Evolutionary conservation across 2,888 invertebrate species (phyloP).

Genomic region (Blastobasis lacticolella): DNA sequence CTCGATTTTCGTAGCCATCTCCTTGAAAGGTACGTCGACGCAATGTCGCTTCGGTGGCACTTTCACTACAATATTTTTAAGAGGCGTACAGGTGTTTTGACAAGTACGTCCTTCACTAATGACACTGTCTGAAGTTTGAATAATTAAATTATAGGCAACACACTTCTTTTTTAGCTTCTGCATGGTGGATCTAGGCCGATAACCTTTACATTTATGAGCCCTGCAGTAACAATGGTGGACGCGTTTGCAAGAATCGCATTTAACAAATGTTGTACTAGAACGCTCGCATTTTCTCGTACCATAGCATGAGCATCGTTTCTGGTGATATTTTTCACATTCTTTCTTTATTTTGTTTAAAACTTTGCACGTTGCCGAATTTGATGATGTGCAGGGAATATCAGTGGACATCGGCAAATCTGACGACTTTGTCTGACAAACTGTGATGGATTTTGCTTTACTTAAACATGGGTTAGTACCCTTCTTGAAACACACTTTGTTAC

Average conservation of each 20-base stretch:
- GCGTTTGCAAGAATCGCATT: slow-evolving; percentile 49
- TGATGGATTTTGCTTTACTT: slow-evolving; percentile 27
- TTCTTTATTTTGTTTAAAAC: slow-evolving; percentile 57
- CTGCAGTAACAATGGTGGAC: slow-evolving; percentile 45
- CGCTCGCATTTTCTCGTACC: slow-evolving; percentile 34
- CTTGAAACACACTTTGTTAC: slow-evolving; percentile 32
- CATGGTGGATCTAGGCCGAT: slow-evolving; percentile 28
- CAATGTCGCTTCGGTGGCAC: slow-evolving; percentile 43
- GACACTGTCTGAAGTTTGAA: slow-evolving; percentile 62
- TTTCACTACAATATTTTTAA: slow-evolving; percentile 57
- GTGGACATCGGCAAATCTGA: slow-evolving; percentile 44
- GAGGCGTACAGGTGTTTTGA: slow-evolving; percentile 25
- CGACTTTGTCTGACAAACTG: slow-evolving; percentile 30
- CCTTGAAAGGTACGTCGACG: slow-evolving; percentile 35
- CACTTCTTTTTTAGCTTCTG: slow-evolving; percentile 51
- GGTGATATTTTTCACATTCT: slow-evolving; percentile 60
- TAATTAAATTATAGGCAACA: slow-evolving; percentile 62
- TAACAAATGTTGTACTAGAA: slow-evolving; percentile 51
- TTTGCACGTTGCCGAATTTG: slow-evolving; percentile 53
- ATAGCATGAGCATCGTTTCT: slow-evolving; percentile 44
- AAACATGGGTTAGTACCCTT: slow-evolving; percentile 51
- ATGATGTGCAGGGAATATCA: slow-evolving; percentile 45
- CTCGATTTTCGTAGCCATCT: slow-evolving; percentile 43
- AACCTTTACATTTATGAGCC: slow-evolving; percentile 44
- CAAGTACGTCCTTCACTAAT: slow-evolving; percentile 41